Base-by-base conservation (phyloP, 2,113 vertebrate species). In the Cyprinus carpio region DNA sequence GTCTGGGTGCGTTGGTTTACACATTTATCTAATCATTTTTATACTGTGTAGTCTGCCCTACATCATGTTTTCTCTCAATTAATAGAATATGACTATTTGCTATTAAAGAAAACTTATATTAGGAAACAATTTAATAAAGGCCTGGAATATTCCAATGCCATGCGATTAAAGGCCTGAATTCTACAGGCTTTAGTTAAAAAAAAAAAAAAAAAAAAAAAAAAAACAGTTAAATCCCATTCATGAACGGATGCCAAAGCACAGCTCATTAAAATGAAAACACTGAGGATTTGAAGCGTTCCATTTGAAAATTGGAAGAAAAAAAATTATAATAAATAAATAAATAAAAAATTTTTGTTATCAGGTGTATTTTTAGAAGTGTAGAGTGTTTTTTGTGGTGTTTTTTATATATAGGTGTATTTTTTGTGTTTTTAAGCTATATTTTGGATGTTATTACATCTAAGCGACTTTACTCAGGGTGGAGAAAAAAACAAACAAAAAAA, bases 231-330 rank as follows among this genome's bases (percentile, higher is more conserved):
- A 56, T 40, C 49, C 29, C 20, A 60, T 83, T 60, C 46, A 58
- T 71, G 49, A 54, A 80, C 58, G 65, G 20, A 15, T 51, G 43
- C 58, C 58, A 74, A 75, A 75, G 51, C 56, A 46, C 31, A 40
- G n/a, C 34, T 54, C 56, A 62, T 75, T 82, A 64, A 27, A 75
- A 82, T 82, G n/a, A 82, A 82, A 82, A 67, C 62, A 82, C 20
- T 12, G 4, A 54, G 49, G 81, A 83, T 74, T 83, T 58, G 40
- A 43, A 29, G 64, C 16, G 3, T 67, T 82, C 25, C 56, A 81
- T 65, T 69, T 51, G 18, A 18, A 7, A 80, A 80, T 64, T 80
- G 58, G 23, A 46, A n/a, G n/a, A 46, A 74, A 31, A 23, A 34
- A 69, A 16, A 37, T 37, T 34, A 34, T 6, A 74, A 74, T 6